Conservation (phyloP, 2,113 vertebrate species). For the Myrmecobius fasciatus region DNA sequence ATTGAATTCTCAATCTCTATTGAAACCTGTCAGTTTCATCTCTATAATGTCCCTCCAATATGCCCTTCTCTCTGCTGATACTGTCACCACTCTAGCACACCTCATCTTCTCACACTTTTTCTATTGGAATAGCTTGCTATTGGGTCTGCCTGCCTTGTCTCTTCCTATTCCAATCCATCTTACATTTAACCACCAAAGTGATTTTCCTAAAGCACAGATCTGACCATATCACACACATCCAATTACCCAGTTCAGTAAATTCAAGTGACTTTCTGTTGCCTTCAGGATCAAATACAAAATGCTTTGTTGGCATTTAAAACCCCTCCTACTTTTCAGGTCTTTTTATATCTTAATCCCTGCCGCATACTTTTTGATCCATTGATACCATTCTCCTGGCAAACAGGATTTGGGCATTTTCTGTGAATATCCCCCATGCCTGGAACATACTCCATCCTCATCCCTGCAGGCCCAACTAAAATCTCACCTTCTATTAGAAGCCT, state of each 20-base stretch:
- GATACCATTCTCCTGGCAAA: not conserved
- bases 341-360: not conserved
- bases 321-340: not conserved
- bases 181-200: not conserved
- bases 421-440: not conserved
- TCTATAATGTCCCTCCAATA: not conserved
- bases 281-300: not conserved
- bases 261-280: not conserved
- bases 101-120: too few species aligned
- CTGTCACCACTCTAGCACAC: not conserved
- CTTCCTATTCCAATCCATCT: not conserved
- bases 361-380: not conserved
- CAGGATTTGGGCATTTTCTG: not conserved
- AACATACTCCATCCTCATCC: not conserved
- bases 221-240: too few species aligned
- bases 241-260: not conserved
- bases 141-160: not conserved
- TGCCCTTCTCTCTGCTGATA: not conserved
- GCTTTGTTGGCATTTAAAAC: not conserved
- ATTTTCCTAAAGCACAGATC: not conserved
- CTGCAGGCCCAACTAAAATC: not conserved
- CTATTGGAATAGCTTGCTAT: not conserved
- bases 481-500: not conserved
- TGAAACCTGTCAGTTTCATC: not conserved
- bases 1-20: constrained; percentile 1